These are phyloP conservation scores for Ascidia mentula DNA, from an alignment of 23 tunicate genomes.

Conservation along the genomic window DNA sequence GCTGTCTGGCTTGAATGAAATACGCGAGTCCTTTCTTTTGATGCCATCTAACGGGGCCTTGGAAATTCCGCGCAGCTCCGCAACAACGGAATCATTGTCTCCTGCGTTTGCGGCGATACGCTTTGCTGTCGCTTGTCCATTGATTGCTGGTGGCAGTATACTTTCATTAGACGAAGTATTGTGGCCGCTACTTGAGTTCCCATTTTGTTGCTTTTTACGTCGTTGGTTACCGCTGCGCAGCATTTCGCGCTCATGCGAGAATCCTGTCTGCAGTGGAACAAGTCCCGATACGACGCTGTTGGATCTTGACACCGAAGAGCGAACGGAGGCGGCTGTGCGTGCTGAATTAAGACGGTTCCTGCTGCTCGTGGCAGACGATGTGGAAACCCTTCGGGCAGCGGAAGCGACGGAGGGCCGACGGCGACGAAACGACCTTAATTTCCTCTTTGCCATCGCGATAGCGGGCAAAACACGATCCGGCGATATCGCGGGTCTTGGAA, in stretches of 20 bases:
- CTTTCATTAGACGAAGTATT: not conserved
- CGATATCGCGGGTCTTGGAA: conserved; percentile 61
- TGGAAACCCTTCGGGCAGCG: not conserved
- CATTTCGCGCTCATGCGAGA: conserved; percentile 22
- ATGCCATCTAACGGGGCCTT: not conserved
- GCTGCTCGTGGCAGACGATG: not conserved
- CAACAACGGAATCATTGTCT: not conserved
- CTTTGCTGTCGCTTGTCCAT: not conserved
- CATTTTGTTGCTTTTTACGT: not conserved
- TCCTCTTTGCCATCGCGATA: conserved; percentile 39
- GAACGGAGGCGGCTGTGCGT: not conserved
- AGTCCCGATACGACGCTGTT: conserved; percentile 11
- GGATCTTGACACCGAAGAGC: conserved; percentile 12
- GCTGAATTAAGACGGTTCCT: not conserved
- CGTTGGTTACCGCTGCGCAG: conserved; percentile 21
- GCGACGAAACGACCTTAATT: not conserved
- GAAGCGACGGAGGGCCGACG: not conserved
- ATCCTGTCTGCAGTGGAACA: not conserved
- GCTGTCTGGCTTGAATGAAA: not conserved
- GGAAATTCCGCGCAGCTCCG: conserved; percentile 8
- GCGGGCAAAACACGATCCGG: conserved; percentile 58
- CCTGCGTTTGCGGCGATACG: not conserved
- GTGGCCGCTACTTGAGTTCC: not conserved
- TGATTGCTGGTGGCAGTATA: not conserved
- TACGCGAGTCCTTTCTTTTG: not conserved